Base-by-base conservation (phyloP, 1,140 invertebrate species). In the Tribolium castaneum region DNA sequence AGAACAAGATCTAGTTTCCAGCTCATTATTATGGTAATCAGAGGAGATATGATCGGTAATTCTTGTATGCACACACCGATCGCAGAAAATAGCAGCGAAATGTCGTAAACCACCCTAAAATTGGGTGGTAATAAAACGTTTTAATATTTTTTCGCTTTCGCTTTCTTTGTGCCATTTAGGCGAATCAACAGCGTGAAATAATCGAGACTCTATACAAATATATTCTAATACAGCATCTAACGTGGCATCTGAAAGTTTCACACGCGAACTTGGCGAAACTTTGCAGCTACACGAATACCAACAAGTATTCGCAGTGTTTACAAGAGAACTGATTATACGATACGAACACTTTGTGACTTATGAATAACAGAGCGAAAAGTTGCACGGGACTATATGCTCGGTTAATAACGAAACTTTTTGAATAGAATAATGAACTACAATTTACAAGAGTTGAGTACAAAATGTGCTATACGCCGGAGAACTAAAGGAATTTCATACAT, bases 241-340 rank as follows among this genome's bases (percentile, higher is more conserved):
- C 56, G 22, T 62, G 25, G 56, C 56, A 62, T 66, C 59, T 35
- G 25, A 34, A 35, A 66, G 59, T 66, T 66, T 35, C 30, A 14
- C 25, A 59, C 19, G 59, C 59, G n/a, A 66, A 66, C 59, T 66
- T 62, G 22, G 10, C 56, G 25, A 62, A 62, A 62, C 56, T 62
- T 66, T 10, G 30, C 59, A 35, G 9, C 59, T 66, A 66, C 59
- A 66, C 25, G 59, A 66, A 66, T 62, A 62, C 56, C 56, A 62
- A 62, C 56, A 62, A 62, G 56, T 62, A 62, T 62, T 62, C 22
- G 56, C 22, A 39, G 25, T 66, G 59, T 66, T 66, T 66, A 66
- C 59, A 66, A 66, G 59, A 30, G 30, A 66, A 66, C 30, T 66
- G 59, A 66, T 66, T 66, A 66, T 10, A 14, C 59, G 59, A 66